Evolutionary conservation across 1,140 invertebrate genomes (phyloP).

Genomic region (Latrodectus geometricus): DNA sequence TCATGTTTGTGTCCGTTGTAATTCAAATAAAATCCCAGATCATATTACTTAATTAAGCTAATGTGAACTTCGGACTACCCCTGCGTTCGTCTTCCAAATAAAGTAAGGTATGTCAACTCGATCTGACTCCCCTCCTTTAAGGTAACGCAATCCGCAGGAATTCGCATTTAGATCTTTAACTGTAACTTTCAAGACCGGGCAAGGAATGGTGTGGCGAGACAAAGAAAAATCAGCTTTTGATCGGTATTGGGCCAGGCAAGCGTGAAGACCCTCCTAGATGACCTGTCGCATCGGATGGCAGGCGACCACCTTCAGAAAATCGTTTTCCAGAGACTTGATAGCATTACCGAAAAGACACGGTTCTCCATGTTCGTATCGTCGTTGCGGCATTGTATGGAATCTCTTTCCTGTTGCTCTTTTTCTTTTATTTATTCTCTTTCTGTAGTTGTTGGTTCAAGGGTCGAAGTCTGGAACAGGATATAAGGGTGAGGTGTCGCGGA

Average conservation of each 20-base stretch:
- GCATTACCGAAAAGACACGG: constrained; percentile 5
- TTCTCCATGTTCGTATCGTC: not conserved
- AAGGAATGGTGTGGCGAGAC: not conserved
- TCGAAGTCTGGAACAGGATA: not conserved
- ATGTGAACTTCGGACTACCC: no score
- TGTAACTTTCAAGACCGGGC: not conserved
- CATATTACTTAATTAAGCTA: no score
- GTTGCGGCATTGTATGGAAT: not conserved
- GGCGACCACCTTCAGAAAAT: constrained; percentile 30
- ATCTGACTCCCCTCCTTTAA: not conserved
- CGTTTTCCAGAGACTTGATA: constrained; percentile 53
- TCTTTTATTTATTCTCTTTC: no score
- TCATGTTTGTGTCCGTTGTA: no score
- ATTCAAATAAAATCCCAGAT: no score
- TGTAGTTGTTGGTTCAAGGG: not conserved
- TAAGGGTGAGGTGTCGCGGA: not conserved
- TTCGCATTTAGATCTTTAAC: not conserved
- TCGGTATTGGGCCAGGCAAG: constrained; percentile 37
- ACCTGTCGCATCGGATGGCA: constrained; percentile 54
- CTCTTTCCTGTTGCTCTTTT: not conserved
- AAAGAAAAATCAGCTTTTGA: constrained; percentile 4
- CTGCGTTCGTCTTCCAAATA: not conserved
- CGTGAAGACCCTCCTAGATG: constrained; percentile 41
- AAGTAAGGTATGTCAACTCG: not conserved
- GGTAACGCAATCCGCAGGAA: not conserved